Conservation (phyloP, 2,113 vertebrate genomes). For the Pygoscelis antarcticus region DNA sequence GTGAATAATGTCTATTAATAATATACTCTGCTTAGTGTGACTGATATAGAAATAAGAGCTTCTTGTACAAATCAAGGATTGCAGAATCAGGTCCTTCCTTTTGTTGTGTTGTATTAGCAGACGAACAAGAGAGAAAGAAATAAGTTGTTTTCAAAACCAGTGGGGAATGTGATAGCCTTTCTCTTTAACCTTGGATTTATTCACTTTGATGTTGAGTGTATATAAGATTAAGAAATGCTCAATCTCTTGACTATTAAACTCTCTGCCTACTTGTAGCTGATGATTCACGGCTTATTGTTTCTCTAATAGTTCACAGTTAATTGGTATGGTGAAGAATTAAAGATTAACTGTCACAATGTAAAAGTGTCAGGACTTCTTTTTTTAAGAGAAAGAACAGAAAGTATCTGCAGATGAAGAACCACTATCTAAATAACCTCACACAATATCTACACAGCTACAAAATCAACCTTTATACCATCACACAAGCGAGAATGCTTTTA, state of each 20-base stretch:
- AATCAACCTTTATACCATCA: neutral
- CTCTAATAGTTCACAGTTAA: constrained; percentile 39
- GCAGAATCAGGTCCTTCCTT: neutral
- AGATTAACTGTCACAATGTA: constrained; percentile 52
- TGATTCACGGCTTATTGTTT: constrained; percentile 56
- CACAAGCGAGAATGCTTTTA: constrained; percentile 32
- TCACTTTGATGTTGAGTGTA: constrained; percentile 31
- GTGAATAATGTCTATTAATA: neutral
- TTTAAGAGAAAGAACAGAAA: neutral
- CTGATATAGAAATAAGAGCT: neutral
- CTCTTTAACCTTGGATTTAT: constrained; percentile 59
- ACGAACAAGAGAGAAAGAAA: neutral
- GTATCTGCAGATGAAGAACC: constrained; percentile 20
- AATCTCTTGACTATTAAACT: constrained; percentile 32
- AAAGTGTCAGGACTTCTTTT: neutral
- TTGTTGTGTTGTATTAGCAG: neutral
- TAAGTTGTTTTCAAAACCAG: neutral
- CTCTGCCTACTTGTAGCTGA: constrained; percentile 27
- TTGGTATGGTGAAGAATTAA: constrained; percentile 41
- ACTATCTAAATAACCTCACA: constrained; percentile 16
- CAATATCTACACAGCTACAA: constrained; percentile 1
- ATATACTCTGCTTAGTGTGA: neutral
- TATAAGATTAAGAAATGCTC: constrained; percentile 52
- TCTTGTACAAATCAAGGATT: neutral
- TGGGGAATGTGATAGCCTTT: neutral